Base-by-base conservation (phyloP, 2,113 vertebrate species). In the Dascyllus trimaculatus region DNA sequence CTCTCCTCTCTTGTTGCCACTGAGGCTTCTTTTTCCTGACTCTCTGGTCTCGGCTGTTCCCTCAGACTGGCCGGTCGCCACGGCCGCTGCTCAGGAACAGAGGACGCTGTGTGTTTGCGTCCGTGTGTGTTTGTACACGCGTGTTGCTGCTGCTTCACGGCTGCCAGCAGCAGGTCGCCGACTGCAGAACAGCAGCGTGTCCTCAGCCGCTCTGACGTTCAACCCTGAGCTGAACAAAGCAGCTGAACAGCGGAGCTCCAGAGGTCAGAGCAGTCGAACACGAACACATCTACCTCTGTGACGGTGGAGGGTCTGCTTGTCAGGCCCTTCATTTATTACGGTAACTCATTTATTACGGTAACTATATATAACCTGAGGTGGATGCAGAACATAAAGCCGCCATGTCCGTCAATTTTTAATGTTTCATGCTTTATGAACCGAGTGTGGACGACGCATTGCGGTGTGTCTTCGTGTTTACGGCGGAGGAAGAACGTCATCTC, bases 151-250 rank as follows among this genome's bases (percentile, higher is more conserved):
- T 49, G 53, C 46, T 49, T 67, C 8, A 17, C 59, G 67, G 71
- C 76, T 71, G 79, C 88, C 86, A 89, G 87, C 71, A 59, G 59
- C 61, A 73, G 40, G 63, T 40, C 65, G 15, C 82, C 77, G 70
- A 63, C 73, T 83, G 74, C 71, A 67, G 29, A 58, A 54, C 62
- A 69, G 78, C 73, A 75, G 62, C n/a, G 17, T 75, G 85, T 84
- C 72, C 84, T 65, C 57, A 65, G 29, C 79, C 65, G 53, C 54
- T 69, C 74, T 38, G 56, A 49, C 59, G 74, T 79, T 21, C 52
- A 18, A 84, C 78, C 69, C 63, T 35, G 38, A 21, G 19, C 53
- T 63, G 70, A 67, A 76, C 60, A 52, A 57, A 74, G 49, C 25
- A 10, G 63, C 70, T 61, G 57, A 65, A 77, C 68, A 81, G 25